Evolutionary conservation across 2,113 vertebrate genomes (phyloP).

Genomic region (Scomber japonicus): DNA sequence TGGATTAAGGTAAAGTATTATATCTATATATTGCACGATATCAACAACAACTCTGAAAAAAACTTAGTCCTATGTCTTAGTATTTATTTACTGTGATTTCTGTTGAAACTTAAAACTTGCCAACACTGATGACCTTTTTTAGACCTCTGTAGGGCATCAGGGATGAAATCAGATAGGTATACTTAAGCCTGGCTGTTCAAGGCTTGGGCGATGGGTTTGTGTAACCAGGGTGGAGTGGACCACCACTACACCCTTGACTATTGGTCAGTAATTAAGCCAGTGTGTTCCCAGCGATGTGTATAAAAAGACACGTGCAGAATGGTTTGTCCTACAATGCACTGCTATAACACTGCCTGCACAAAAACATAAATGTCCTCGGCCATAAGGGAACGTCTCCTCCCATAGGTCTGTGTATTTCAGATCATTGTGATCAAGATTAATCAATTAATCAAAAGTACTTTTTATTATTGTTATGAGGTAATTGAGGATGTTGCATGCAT

Average conservation of each 20-base stretch:
- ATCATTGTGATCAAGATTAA: neutral
- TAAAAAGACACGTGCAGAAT: constrained; percentile 58
- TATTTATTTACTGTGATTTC: constrained; percentile 47
- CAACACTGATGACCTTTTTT: constrained; percentile 64
- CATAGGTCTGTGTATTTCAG: neutral
- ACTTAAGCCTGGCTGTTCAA: constrained; percentile 72
- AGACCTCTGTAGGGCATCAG: constrained; percentile 45
- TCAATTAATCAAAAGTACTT: neutral
- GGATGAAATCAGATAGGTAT: constrained; percentile 76
- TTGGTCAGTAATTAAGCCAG: constrained; percentile 69
- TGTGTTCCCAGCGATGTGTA: constrained; percentile 58
- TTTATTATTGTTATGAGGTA: neutral
- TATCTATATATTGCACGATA: neutral
- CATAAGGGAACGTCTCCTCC: neutral
- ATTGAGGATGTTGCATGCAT: neutral
- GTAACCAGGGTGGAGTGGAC: constrained; percentile 51
- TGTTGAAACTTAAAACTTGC: constrained; percentile 42
- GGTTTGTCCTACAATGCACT: neutral
- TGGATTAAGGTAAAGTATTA: neutral
- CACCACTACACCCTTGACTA: constrained; percentile 24
- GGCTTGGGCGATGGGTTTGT: constrained; percentile 61
- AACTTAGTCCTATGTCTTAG: neutral
- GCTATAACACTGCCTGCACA: constrained; percentile 2
- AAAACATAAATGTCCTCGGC: constrained; percentile 10
- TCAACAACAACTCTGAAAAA: neutral